phyloP scores from a whole-genome alignment of 2,113 vertebrate species.

The Hypomesus transpacificus region DNA sequence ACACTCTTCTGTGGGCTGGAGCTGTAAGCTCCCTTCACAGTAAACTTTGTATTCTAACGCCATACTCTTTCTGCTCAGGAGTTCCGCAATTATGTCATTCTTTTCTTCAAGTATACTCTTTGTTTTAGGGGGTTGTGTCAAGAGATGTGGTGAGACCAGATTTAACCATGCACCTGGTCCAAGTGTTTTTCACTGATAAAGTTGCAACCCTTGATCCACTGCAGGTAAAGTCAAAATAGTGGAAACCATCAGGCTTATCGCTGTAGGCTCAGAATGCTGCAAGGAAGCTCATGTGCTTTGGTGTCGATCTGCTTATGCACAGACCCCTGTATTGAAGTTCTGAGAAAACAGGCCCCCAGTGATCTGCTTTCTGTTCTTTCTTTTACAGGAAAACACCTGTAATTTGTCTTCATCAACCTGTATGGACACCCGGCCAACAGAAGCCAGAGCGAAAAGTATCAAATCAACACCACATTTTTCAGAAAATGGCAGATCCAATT shows the following conservation, averaged over 20 bases:
- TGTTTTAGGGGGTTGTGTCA: constrained; percentile 22
- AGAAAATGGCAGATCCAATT: constrained; percentile 80
- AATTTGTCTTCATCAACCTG: constrained; percentile 78
- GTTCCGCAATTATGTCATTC: constrained; percentile 37
- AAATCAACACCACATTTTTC: constrained; percentile 76
- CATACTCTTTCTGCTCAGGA: constrained; percentile 28
- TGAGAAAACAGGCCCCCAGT: constrained; percentile 31
- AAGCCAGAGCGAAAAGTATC: constrained; percentile 68
- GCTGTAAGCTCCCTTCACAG: background rate
- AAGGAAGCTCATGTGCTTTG: background rate
- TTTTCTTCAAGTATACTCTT: constrained; percentile 7
- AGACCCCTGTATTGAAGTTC: constrained; percentile 15
- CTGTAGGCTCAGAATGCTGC: background rate
- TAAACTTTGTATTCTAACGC: constrained; percentile 15
- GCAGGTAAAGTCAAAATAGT: background rate
- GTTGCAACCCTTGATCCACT: background rate
- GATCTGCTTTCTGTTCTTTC: constrained; percentile 31
- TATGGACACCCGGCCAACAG: constrained; percentile 69
- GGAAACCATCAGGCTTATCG: too few species aligned
- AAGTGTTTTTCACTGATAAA: background rate
- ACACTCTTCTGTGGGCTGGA: constrained; percentile 29
- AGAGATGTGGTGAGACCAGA: background rate
- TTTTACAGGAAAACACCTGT: constrained; percentile 56
- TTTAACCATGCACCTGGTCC: background rate
- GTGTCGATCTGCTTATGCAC: constrained; percentile 20